phyloP scores from a whole-genome alignment of 2,797 vertebrate genomes.

The Smutsia temminckii region DNA sequence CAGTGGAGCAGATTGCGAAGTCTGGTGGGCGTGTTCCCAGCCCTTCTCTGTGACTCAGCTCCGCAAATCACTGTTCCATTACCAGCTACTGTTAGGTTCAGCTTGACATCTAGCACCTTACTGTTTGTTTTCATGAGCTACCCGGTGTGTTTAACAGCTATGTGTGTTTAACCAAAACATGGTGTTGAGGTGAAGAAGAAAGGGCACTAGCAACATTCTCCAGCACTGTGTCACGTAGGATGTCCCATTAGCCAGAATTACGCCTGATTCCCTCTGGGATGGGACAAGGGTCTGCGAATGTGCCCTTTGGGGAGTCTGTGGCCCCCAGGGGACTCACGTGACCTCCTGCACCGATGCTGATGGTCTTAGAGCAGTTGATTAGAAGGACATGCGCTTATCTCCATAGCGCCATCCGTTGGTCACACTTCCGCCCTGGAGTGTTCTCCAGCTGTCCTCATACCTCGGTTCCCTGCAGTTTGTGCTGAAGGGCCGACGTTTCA shows the following conservation, averaged over 20 bases:
- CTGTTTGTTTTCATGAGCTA: not conserved
- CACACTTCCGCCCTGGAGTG: too few relatives aligned
- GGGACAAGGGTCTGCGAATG: accelerated
- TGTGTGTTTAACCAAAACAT: accelerated
- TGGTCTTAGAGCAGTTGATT: not conserved
- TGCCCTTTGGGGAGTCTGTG: accelerated
- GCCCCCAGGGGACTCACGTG: not conserved
- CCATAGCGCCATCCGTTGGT: accelerated
- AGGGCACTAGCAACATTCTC: too few relatives aligned
- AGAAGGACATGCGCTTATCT: not conserved
- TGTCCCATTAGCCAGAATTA: not conserved
- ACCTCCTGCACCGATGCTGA: accelerated
- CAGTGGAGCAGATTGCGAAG: not conserved
- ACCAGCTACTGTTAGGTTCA: too few relatives aligned
- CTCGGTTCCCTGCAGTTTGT: not conserved
- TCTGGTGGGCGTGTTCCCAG: not conserved
- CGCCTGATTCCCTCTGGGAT: accelerated
- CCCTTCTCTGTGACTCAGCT: not conserved
- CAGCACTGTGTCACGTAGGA: too few relatives aligned
- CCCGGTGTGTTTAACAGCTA: too few relatives aligned
- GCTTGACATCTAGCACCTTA: not conserved
- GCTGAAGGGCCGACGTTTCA: not conserved
- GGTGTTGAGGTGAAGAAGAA: not conserved
- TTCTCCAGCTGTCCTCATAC: too few relatives aligned
- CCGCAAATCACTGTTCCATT: not conserved